Percentiles rank a stretch among this genome's conserved stretches.
These are phyloP conservation scores for Drosophila subsilvestris DNA, from an alignment of 2,888 invertebrate genomes.

Conservation along the genomic window DNA sequence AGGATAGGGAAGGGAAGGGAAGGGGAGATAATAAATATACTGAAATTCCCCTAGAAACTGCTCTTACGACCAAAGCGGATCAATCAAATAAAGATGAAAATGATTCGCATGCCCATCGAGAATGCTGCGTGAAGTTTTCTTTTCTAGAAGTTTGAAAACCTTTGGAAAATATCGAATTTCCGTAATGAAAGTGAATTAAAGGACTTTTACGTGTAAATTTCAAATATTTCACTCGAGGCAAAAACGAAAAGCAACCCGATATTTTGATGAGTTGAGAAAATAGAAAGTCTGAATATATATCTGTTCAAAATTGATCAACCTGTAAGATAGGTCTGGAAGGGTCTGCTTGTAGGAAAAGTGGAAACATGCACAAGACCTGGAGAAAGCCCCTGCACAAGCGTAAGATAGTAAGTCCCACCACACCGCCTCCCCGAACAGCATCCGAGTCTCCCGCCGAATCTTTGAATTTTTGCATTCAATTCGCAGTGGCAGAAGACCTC, in stretches of 20 bases:
- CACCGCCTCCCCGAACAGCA: neutral
- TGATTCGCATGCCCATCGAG: neutral
- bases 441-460: neutral
- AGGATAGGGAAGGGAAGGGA: neutral
- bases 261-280: neutral
- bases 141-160: neutral
- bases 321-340: constrained; percentile 2
- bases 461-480: neutral
- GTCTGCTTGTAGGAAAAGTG: constrained; percentile 12
- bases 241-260: constrained; percentile 1
- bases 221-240: neutral
- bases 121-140: neutral
- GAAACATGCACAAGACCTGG: constrained; percentile 71
- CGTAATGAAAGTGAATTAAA: neutral
- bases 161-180: neutral
- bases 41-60: neutral
- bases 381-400: constrained; percentile 77
- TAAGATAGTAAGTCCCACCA: constrained; percentile 68
- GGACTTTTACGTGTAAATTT: neutral
- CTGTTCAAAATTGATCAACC: neutral
- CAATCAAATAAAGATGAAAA: neutral
- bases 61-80: neutral
- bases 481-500: constrained; percentile 72
- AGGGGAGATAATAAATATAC: neutral
- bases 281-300: neutral